Percentiles rank a stretch among this genome's conserved stretches.
These are phyloP conservation scores for Diplodus puntazzo DNA, from an alignment of 2,797 vertebrate genomes.

Conservation along the genomic window DNA sequence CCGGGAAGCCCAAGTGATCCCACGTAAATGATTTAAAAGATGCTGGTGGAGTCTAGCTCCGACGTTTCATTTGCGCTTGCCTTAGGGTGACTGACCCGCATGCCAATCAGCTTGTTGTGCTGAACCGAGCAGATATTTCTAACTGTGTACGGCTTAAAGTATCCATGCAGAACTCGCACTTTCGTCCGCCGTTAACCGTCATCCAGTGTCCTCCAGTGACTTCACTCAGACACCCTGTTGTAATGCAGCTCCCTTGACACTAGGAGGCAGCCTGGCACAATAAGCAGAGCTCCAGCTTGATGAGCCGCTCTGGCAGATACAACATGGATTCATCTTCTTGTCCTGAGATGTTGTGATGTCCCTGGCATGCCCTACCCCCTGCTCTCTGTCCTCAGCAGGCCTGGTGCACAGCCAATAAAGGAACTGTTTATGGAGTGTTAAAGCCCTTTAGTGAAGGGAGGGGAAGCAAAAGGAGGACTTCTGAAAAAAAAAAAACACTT, in stretches of 20 bases:
- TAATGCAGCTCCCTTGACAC: slow-evolving; percentile 39
- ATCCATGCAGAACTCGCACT: no score
- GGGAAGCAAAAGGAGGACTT: slow-evolving; percentile 22
- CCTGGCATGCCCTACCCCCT: slow-evolving; percentile 8
- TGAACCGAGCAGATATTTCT: no score
- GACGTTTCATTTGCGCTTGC: no score
- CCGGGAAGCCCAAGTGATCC: no score
- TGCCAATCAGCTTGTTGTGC: no score
- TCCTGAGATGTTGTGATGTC: slow-evolving; percentile 3
- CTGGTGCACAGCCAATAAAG: slow-evolving; percentile 41
- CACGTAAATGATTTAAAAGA: no score
- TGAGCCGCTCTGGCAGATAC: not conserved
- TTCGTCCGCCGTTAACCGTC: no score
- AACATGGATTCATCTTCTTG: not conserved
- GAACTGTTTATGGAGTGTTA: slow-evolving; percentile 65
- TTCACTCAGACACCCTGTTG: not conserved
- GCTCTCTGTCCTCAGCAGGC: slow-evolving; percentile 17
- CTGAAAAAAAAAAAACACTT: slow-evolving; percentile 46
- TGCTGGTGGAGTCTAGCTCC: no score
- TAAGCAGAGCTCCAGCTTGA: not conserved
- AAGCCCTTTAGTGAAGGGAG: slow-evolving; percentile 32
- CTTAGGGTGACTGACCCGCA: no score
- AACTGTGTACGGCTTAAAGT: no score
- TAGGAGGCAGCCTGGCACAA: slow-evolving; percentile 72
- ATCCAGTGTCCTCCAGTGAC: no score